A percentile compares a stretch with the other conserved stretches of the same genome.
Conservation (phyloP, 35 echinoderm and acorn worm species). For the Apostichopus californicus region DNA sequence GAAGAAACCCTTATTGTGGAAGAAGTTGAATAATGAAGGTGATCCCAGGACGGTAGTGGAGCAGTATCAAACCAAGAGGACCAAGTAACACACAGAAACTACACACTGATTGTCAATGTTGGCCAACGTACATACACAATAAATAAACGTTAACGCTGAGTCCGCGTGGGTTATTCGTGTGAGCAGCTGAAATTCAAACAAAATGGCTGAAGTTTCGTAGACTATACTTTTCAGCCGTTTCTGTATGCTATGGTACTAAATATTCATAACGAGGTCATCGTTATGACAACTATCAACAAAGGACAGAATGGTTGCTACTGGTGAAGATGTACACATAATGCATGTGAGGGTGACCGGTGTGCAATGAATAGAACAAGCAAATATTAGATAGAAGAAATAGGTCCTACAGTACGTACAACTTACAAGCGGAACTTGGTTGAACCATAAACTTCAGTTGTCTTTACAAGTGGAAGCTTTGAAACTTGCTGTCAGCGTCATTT, state of each 20-base stretch:
- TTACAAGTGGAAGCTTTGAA: no score
- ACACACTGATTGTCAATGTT: no score
- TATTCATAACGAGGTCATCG: background rate
- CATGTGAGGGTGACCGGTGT: no score
- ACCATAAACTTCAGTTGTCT: no score
- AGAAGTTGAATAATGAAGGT: background rate
- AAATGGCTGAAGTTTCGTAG: conserved; percentile 28
- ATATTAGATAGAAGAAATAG: no score
- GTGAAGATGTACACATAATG: background rate
- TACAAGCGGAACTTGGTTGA: no score
- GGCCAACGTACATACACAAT: no score
- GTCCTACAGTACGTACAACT: no score
- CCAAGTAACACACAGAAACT: background rate
- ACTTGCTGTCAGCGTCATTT: no score
- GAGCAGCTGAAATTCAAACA: conserved; percentile 26
- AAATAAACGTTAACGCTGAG: background rate
- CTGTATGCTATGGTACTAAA: background rate
- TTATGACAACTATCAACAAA: conserved; percentile 42
- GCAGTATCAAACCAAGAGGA: background rate
- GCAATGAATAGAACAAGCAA: no score
- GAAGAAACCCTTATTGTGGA: background rate
- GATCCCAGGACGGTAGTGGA: background rate
- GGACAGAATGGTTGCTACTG: background rate
- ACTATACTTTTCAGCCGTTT: conserved; percentile 21
- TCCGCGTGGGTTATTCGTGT: conserved; percentile 25